Base-by-base conservation (phyloP, 2,113 vertebrate genomes). In the Macquaria ambigua region DNA sequence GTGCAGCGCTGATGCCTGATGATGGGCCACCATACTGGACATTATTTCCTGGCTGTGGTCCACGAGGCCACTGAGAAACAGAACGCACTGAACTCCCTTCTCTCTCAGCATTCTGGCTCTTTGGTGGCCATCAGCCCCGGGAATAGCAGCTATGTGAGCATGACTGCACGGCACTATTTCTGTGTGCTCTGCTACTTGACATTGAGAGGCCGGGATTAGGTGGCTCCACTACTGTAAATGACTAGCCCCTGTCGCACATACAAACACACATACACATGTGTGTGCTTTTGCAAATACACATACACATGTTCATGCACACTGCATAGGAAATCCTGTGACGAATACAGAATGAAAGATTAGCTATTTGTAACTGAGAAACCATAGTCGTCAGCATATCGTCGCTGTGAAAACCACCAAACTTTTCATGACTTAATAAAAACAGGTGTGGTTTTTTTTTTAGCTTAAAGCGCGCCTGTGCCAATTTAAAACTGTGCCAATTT, bases 161-260 rank as follows among this genome's bases (percentile, higher is more conserved):
- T 95, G 95, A 95, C 95, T 90, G 86, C 94, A 94, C 87, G 5
- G 73, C 89, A 89, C 95, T 95, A 95, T 95, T 95, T 95, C 91
- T 90, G 94, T 94, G 89, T 76, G 73, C 86, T 86, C 86, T 87
- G 90, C 91, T 91, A 90, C 94, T 93, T 95, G 94, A 95, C 95
- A 95, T 95, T 94, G 94, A 94, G 91, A 94, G 90, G 91, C 88
- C 46, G 9, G 88, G 94, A 94, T 95, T 95, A 94, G 92, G 90
- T 90, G 92, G 93, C 91, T 92, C 88, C 86, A 92, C 90, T 92
- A 94, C 92, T 93, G 93, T 94, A 92, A 90, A 94, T 82, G 90
- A 90, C 90, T 55, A 84, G 72, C 87, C 69, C 74, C 83, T 81
- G 84, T 91, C 89, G 87, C 83, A 89, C 85, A 91, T 41, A 77